These are phyloP conservation scores for Dermatemys mawii DNA, from an alignment of 2,113 vertebrate genomes.

Conservation along the genomic window DNA sequence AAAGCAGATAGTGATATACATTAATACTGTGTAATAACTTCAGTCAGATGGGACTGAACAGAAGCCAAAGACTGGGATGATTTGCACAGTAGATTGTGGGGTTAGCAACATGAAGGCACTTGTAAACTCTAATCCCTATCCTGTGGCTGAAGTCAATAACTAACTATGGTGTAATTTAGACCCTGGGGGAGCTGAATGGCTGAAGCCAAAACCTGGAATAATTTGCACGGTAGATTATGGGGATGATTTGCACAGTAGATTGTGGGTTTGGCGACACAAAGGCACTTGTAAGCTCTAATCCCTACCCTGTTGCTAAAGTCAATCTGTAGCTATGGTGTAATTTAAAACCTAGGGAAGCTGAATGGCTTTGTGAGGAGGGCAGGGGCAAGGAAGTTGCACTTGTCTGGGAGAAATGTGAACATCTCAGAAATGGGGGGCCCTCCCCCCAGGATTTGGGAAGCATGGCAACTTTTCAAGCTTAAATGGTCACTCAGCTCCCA, in stretches of 20 bases:
- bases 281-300: background rate
- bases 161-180: background rate
- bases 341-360: background rate
- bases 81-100: background rate
- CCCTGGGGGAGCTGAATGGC: background rate
- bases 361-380: background rate
- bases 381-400: background rate
- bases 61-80: background rate
- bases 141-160: background rate
- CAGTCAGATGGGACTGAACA: background rate
- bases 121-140: background rate
- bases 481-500: background rate
- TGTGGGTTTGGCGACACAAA: background rate
- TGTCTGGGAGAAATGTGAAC: background rate
- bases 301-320: background rate
- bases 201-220: too few species aligned
- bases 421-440: background rate
- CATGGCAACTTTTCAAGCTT: too few species aligned
- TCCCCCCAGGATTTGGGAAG: background rate
- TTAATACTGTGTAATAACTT: background rate
- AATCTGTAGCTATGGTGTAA: background rate
- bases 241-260: too few species aligned
- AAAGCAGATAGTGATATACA: background rate
- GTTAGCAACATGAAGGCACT: rapidly evolving
- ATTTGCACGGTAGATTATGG: too few species aligned